Evolutionary conservation across 2,888 invertebrate genomes (phyloP), one percentile per base, ranked within the genome.

Genomic region (Subacronicta megacephala): DNA sequence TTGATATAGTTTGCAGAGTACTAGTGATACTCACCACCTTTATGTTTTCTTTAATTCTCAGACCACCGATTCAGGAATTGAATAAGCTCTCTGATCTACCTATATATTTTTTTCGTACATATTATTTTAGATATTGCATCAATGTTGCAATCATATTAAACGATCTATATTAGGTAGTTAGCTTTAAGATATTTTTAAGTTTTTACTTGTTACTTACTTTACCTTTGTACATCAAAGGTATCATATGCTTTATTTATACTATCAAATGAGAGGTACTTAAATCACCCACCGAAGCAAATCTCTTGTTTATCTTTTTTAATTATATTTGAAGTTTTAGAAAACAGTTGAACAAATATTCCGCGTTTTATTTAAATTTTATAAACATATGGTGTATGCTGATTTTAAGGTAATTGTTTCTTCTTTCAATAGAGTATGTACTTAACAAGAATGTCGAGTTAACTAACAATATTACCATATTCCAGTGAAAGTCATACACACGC

Each of bases 401-500:
- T 41, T 18, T 17, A 70, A 75, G 75, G 76, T 75, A 75, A 75
- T 62, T 61, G 40, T 61, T 64, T 60, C 26, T 52, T 50, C 1
- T 43, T 36, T 45, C 44, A 43, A 52, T 3, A 9, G 15, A 17
- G 44, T 49, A 35, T 36, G n/a, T 20, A 13, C 12, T 36, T 49
- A 26, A 31, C 13, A 33, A 9, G n/a, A 42, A 10, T 46, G 51
- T 62, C 47, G 58, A 69, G 40, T 33, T 13, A 64, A 59, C 72
- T 74, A 69, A 75, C 44, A 54, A 49, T 45, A 18, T 64, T 68
- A 69, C 63, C 67, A 56, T 71, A 64, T 89, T 90, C 59, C 90
- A 90, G 90, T 90, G 81, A 80, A 84, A 80, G 82, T 90, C 65
- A 84, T 90, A 79, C 82, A 87, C 71, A 85, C 81, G 65, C 80